Evolutionary conservation across 2,113 vertebrate genomes (phyloP).

Genomic region (Xiphophorus hellerii): DNA sequence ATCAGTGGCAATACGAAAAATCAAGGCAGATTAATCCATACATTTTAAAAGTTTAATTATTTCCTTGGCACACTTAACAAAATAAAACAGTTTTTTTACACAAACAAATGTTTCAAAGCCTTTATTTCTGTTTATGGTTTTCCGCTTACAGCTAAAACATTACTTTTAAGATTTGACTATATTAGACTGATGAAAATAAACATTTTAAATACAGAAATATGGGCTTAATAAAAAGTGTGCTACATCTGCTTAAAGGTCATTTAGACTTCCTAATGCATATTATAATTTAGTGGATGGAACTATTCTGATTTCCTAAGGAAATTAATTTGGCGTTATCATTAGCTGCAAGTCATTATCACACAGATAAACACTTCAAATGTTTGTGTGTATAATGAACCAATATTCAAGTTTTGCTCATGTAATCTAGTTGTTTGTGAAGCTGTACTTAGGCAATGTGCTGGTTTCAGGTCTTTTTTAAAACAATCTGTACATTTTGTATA

Average conservation of each 20-base stretch:
- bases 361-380: background rate
- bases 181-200: background rate
- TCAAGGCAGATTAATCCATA: too few species aligned
- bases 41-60: too few species aligned
- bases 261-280: background rate
- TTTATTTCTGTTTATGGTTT: background rate
- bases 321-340: background rate
- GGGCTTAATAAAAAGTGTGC: too few species aligned
- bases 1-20: too few species aligned
- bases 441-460: too few species aligned
- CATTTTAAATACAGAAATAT: too few species aligned
- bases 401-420: too few species aligned
- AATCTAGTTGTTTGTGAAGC: too few species aligned
- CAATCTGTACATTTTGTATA: background rate
- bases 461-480: background rate
- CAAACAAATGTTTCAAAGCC: too few species aligned
- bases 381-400: too few species aligned
- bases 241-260: background rate
- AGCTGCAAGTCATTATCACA: background rate
- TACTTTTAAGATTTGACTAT: background rate
- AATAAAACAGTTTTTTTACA: too few species aligned
- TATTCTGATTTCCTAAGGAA: background rate
- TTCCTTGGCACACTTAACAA: too few species aligned
- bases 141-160: background rate
- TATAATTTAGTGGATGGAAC: background rate